These are phyloP conservation scores for Cinclus mexicanus DNA, from an alignment of 2,113 vertebrate species.

Conservation along the genomic window DNA sequence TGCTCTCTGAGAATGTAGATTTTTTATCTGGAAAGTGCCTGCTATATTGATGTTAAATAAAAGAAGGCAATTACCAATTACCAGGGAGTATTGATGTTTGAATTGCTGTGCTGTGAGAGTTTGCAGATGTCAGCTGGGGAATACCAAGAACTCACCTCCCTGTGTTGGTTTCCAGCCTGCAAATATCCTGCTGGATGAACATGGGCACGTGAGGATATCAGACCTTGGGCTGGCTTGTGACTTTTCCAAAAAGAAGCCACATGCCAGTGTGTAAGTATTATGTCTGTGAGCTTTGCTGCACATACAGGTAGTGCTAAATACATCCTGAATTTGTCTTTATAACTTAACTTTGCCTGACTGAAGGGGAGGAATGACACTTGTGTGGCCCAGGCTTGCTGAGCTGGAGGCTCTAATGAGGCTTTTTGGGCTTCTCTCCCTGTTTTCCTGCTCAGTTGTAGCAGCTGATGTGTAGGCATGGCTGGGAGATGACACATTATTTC, in stretches of 20 bases:
- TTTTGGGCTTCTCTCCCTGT: slow-evolving; percentile 22
- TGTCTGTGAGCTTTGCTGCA: background rate
- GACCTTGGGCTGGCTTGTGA: slow-evolving; percentile 97
- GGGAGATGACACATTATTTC: slow-evolving; percentile 48
- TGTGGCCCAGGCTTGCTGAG: background rate
- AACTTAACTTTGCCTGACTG: background rate
- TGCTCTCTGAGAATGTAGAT: background rate
- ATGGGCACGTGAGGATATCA: slow-evolving; percentile 94
- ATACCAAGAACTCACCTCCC: background rate
- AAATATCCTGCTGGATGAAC: slow-evolving; percentile 95
- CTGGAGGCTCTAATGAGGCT: background rate
- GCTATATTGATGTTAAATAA: background rate
- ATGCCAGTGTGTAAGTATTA: slow-evolving; percentile 93
- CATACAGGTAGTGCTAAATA: background rate
- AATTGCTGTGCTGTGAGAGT: background rate
- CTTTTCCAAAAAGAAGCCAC: slow-evolving; percentile 98
- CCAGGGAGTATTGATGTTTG: background rate
- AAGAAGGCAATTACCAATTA: background rate
- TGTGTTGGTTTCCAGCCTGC: slow-evolving; percentile 81
- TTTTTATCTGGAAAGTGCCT: background rate
- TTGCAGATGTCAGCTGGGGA: background rate
- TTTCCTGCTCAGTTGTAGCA: slow-evolving; percentile 26
- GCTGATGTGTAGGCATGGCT: slow-evolving; percentile 68
- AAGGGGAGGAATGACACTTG: background rate
- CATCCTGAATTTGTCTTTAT: background rate